phyloP scores from a whole-genome alignment of 2,113 vertebrate genomes.

The Azemiops feae region DNA sequence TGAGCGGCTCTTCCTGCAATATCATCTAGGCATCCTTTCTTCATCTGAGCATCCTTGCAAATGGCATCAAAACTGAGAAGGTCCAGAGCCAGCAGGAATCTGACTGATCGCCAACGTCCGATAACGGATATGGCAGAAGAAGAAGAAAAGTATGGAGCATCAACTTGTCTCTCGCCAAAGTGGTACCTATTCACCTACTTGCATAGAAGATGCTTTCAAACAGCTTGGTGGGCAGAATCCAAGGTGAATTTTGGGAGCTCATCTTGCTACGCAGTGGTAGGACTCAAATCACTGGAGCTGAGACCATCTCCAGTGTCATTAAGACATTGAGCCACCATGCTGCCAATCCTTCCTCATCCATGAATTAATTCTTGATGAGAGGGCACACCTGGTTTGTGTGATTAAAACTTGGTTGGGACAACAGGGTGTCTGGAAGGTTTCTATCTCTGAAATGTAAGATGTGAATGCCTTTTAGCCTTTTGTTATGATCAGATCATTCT shows the following conservation, averaged over 20 bases:
- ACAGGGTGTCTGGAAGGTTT: background rate
- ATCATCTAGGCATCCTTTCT: background rate
- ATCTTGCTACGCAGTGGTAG: too few species aligned
- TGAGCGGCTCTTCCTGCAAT: background rate
- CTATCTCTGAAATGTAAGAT: background rate
- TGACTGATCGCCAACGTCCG: too few species aligned
- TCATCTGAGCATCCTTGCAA: background rate
- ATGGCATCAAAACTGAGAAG: background rate
- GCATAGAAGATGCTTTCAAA: background rate
- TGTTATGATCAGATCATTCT: background rate
- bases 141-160: too few species aligned
- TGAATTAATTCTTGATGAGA: background rate
- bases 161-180: too few species aligned
- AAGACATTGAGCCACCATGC: background rate
- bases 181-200: background rate
- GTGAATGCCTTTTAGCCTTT: background rate
- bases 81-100: too few species aligned
- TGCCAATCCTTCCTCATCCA: background rate
- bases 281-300: background rate
- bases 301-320: background rate
- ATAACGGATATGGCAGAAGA: too few species aligned
- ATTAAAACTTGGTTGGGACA: background rate
- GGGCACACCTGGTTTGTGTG: background rate
- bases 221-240: background rate
- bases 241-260: background rate